phyloP scores from a whole-genome alignment of 2,113 vertebrate genomes.

The Micronycteris hirsuta region DNA sequence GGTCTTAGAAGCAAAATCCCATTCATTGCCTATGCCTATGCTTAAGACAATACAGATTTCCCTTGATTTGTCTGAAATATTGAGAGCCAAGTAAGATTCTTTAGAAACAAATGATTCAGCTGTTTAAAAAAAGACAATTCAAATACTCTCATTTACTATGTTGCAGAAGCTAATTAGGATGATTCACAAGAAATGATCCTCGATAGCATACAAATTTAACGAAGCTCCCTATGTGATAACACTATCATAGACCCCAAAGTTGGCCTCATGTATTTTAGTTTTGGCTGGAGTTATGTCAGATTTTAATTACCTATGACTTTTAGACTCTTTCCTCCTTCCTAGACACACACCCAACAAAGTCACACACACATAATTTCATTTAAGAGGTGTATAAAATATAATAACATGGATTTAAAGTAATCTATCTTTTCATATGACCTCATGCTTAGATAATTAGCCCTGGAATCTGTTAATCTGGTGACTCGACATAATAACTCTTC shows the following conservation, averaged over 20 bases:
- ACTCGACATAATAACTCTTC: background rate
- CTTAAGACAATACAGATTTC: background rate
- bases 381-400: background rate
- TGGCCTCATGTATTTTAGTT: background rate
- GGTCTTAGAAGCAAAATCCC: background rate
- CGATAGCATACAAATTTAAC: background rate
- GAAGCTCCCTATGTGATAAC: background rate
- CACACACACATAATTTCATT: background rate
- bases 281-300: background rate
- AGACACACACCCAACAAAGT: fast-evolving
- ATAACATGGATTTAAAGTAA: background rate
- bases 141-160: background rate
- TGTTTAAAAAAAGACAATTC: background rate
- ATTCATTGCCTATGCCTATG: background rate
- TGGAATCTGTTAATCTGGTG: background rate
- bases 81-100: background rate
- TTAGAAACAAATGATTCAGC: background rate
- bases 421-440: background rate
- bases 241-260: background rate
- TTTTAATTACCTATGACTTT: background rate
- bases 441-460: background rate
- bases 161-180: background rate
- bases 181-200: background rate
- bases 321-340: background rate
- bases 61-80: background rate